Percentiles rank a stretch among this genome's conserved stretches.
Conservation (phyloP, 1,140 invertebrate genomes). For the Riptortus pedestris region DNA sequence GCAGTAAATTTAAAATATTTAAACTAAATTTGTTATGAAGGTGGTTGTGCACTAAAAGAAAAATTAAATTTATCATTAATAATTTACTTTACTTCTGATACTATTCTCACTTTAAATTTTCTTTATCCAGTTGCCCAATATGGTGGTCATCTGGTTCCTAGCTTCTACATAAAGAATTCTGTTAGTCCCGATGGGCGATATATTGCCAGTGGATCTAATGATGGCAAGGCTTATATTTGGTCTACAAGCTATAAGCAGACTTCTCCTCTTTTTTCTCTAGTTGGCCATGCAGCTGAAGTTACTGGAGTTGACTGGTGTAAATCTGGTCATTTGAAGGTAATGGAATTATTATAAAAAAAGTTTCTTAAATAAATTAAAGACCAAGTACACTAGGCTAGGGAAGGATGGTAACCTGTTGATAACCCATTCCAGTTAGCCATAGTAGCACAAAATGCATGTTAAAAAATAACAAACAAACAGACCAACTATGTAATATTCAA, state of each 20-base stretch:
- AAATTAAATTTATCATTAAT: neutral
- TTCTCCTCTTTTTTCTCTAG: conserved; percentile 52
- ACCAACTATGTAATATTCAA: too few species aligned
- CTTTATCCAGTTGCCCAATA: conserved; percentile 36
- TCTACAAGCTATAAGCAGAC: conserved; percentile 51
- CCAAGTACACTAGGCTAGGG: too few species aligned
- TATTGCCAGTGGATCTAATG: conserved; percentile 71
- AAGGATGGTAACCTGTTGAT: too few species aligned
- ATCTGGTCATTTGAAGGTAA: conserved; percentile 41
- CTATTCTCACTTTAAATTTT: conserved; percentile 21
- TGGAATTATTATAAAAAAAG: too few species aligned
- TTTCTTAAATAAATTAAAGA: neutral
- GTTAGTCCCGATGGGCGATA: conserved; percentile 68
- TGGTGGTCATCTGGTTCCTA: conserved; percentile 57
- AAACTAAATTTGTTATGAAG: neutral
- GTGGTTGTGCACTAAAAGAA: neutral
- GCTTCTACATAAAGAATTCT: conserved; percentile 73
- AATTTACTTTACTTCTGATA: neutral
- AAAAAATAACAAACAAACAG: too few species aligned
- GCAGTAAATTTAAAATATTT: neutral
- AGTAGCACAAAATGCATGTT: too few species aligned
- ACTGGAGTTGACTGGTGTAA: conserved; percentile 70
- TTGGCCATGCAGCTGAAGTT: conserved; percentile 69
- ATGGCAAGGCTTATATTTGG: conserved; percentile 77
- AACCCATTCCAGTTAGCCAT: too few species aligned